Percentiles rank a stretch among this genome's conserved stretches.
These are phyloP conservation scores for Platerodrilus igneus DNA, from an alignment of 2,888 invertebrate genomes.

Conservation along the genomic window DNA sequence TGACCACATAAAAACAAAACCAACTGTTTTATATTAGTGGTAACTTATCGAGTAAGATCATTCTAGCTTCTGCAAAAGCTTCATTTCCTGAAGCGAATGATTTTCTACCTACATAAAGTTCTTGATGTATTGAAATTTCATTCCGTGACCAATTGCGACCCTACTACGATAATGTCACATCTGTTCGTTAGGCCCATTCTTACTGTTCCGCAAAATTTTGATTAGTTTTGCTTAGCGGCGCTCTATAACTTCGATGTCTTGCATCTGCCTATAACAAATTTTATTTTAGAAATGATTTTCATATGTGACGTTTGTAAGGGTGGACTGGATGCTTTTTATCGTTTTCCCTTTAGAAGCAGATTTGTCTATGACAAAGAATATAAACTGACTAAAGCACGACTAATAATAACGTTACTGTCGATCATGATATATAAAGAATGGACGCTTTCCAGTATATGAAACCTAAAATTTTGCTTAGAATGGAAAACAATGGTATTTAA, in stretches of 20 bases:
- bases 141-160: slow-evolving; percentile 26
- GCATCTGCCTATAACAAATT: slow-evolving; percentile 45
- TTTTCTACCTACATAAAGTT: slow-evolving; percentile 9
- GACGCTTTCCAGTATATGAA: too few species aligned
- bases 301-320: too few species aligned
- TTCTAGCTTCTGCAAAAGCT: not conserved
- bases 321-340: too few species aligned
- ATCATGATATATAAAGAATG: too few species aligned
- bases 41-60: not conserved
- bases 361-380: too few species aligned
- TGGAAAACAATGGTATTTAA: too few species aligned
- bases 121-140: slow-evolving; percentile 21
- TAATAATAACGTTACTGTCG: too few species aligned
- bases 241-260: slow-evolving; percentile 33
- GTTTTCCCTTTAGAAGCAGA: too few species aligned
- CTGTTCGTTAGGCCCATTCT: slow-evolving; percentile 31
- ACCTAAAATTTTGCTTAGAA: too few species aligned
- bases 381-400: too few species aligned
- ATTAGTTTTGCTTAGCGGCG: slow-evolving; percentile 41
- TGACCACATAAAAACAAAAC: not conserved
- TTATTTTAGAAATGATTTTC: slow-evolving; percentile 8
- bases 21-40: not conserved
- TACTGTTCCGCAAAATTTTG: slow-evolving; percentile 40
- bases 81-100: not conserved
- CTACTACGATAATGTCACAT: slow-evolving; percentile 26